phyloP scores from a whole-genome alignment of 2,888 invertebrate species.

The Melikaiella ostensackeni region DNA sequence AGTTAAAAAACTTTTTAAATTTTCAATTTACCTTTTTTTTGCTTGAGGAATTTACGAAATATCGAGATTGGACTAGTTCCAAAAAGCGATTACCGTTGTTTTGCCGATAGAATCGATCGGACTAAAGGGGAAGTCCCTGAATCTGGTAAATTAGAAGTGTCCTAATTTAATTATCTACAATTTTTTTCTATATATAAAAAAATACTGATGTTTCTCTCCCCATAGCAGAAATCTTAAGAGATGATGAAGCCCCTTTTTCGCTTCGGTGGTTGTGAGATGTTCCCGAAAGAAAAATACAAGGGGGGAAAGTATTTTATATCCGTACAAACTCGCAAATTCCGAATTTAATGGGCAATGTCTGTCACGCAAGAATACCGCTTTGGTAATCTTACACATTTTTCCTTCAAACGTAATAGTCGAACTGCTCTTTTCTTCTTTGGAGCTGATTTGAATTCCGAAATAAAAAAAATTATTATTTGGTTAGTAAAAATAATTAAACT shows the following conservation, averaged over 20 bases:
- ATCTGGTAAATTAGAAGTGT: background rate
- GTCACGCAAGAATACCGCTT: background rate
- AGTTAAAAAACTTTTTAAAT: background rate
- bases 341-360: conserved; percentile 1
- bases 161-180: background rate
- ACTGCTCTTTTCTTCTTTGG: conserved; percentile 21
- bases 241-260: background rate
- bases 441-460: conserved; percentile 2
- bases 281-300: background rate
- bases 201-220: background rate
- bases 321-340: background rate
- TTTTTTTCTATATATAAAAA: background rate
- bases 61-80: background rate
- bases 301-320: background rate
- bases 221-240: background rate
- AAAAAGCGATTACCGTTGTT: background rate
- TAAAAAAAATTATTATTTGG: background rate
- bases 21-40: background rate
- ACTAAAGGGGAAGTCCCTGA: background rate
- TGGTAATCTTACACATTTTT: background rate
- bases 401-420: background rate
- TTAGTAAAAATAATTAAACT: background rate
- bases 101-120: background rate
- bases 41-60: background rate
- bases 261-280: background rate